Evolutionary conservation across 2,113 vertebrate species (phyloP).

Genomic region (Xerus inauris): DNA sequence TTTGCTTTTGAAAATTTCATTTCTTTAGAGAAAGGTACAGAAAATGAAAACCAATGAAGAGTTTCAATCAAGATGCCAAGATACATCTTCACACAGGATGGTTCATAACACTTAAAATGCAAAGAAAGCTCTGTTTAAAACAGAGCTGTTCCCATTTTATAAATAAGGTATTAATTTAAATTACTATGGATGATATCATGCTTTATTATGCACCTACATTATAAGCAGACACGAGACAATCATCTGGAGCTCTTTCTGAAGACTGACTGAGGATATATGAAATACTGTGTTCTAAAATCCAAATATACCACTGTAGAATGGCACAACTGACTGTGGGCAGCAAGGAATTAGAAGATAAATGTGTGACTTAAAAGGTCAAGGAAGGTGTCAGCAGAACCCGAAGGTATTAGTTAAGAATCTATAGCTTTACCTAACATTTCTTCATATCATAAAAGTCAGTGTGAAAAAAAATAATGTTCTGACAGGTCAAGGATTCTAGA

Average conservation of each 20-base stretch:
- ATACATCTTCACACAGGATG: neutral
- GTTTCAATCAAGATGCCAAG: conserved; percentile 2
- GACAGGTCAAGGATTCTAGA: conserved; percentile 23
- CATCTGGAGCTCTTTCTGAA: conserved; percentile 24
- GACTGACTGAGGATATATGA: neutral
- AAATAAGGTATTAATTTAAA: neutral
- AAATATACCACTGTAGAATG: neutral
- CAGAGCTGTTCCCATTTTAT: neutral
- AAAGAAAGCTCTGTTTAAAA: neutral
- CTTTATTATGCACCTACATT: neutral
- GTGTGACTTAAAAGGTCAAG: neutral
- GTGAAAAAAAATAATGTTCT: neutral
- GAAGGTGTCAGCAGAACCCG: neutral
- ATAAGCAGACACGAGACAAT: neutral
- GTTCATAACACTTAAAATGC: neutral
- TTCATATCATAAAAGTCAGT: neutral
- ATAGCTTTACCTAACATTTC: neutral
- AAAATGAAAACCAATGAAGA: conserved; percentile 25
- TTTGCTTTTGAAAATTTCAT: conserved; percentile 45
- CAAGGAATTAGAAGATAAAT: neutral
- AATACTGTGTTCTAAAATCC: conserved; percentile 9
- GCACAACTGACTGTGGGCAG: neutral
- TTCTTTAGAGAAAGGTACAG: conserved; percentile 1
- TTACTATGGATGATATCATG: neutral
- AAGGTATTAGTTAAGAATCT: neutral